Percentiles rank a stretch among this genome's conserved stretches.
phyloP scores from a whole-genome alignment of 2,797 vertebrate species.

The Lepus oiostolus region DNA sequence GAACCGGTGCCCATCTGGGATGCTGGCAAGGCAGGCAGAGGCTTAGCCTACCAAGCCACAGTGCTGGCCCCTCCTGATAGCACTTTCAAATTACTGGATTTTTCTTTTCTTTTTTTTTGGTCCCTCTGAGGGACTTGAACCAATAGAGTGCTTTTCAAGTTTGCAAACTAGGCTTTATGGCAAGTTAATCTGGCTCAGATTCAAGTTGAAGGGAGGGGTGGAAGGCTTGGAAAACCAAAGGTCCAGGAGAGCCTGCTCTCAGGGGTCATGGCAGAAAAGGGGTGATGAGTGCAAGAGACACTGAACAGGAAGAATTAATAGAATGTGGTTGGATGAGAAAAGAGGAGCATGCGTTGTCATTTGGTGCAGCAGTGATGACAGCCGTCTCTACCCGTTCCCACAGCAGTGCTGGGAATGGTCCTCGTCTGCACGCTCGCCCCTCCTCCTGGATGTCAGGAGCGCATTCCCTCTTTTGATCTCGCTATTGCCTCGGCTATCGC shows the following conservation, averaged over 20 bases:
- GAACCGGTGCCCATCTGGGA: no score
- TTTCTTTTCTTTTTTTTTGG: no score
- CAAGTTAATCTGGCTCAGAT: slow-evolving; percentile 38
- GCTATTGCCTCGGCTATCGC: neutral
- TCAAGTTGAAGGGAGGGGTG: neutral
- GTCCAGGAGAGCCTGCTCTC: neutral
- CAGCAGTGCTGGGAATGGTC: neutral
- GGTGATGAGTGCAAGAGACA: neutral
- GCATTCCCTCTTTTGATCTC: neutral
- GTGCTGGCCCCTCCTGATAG: no score
- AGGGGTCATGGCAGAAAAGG: neutral
- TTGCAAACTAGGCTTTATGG: slow-evolving; percentile 19
- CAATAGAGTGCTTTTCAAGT: neutral
- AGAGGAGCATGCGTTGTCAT: neutral
- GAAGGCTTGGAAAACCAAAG: neutral
- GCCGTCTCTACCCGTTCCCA: neutral
- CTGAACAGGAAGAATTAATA: neutral
- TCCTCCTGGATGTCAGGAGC: neutral
- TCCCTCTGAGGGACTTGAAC: neutral
- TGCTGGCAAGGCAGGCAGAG: no score
- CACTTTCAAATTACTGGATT: no score
- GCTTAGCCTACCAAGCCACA: no score
- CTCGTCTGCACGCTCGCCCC: no score
- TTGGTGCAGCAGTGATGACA: neutral
- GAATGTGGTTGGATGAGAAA: neutral